phyloP scores from a whole-genome alignment of 2,797 vertebrate genomes.

The Dendrocincla tyrannina region DNA sequence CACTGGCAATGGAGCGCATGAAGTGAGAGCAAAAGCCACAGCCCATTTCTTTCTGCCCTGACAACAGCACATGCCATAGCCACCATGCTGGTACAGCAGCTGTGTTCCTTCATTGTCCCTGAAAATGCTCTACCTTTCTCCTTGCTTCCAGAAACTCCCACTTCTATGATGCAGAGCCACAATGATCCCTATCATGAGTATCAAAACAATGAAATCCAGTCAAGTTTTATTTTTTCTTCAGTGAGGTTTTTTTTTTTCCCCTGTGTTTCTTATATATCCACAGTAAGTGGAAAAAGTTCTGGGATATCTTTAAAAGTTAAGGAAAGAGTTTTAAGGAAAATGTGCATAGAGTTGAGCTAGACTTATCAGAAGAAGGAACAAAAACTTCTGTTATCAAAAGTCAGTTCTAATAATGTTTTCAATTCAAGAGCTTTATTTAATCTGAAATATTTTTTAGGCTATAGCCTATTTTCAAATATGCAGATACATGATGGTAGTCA shows the following conservation, averaged over 20 bases:
- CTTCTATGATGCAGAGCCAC: neutral
- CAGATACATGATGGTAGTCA: neutral
- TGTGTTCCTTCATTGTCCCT: neutral
- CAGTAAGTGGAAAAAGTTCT: neutral
- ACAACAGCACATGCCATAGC: neutral
- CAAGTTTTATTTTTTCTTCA: neutral
- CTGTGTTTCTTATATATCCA: neutral
- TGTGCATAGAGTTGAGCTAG: neutral
- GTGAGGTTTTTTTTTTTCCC: neutral
- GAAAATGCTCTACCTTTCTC: neutral
- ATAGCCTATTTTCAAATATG: neutral
- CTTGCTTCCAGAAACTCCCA: neutral
- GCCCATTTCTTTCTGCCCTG: neutral
- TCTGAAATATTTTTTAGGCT: neutral
- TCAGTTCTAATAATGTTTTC: neutral
- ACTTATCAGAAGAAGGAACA: neutral
- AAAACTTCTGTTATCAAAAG: neutral
- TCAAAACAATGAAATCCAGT: neutral
- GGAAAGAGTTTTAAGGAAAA: neutral
- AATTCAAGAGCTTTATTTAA: neutral
- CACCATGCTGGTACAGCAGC: neutral
- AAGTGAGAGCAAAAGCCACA: neutral
- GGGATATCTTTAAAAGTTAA: conserved; percentile 4
- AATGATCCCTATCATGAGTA: neutral
- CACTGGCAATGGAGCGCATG: neutral